Evolutionary conservation across 2,888 invertebrate genomes (phyloP).

Genomic region (Diabrotica balteata): DNA sequence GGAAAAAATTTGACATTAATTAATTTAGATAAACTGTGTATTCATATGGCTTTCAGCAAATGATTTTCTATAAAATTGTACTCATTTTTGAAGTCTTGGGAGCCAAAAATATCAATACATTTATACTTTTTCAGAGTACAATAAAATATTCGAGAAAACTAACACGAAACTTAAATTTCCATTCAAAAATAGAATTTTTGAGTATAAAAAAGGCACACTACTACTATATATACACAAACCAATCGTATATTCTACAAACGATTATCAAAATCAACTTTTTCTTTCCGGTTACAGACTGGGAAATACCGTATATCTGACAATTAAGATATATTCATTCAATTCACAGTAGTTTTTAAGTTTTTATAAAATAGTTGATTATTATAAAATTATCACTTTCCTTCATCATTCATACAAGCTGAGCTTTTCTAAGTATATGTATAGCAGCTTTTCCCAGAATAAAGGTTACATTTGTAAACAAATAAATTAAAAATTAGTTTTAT

Average conservation of each 20-base stretch:
- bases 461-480: not conserved
- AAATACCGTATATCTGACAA: slow-evolving; percentile 52
- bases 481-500: too few species aligned
- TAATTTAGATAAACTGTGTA: too few species aligned
- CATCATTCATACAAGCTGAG: slow-evolving; percentile 59
- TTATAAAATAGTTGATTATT: slow-evolving; percentile 60
- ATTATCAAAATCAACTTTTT: slow-evolving; percentile 11
- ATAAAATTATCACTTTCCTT: slow-evolving; percentile 61
- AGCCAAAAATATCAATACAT: too few species aligned
- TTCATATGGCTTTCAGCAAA: too few species aligned
- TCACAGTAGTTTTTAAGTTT: slow-evolving; percentile 51
- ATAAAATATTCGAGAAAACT: too few species aligned
- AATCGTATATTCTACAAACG: slow-evolving; percentile 9
- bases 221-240: slow-evolving; percentile 6
- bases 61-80: too few species aligned
- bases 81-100: too few species aligned
- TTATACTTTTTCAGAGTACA: too few species aligned
- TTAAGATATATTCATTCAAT: slow-evolving; percentile 52
- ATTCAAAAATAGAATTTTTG: slow-evolving; percentile 1
- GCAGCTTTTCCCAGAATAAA: slow-evolving; percentile 5
- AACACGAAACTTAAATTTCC: too few species aligned
- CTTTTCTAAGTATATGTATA: slow-evolving; percentile 50
- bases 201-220: slow-evolving; percentile 18
- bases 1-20: too few species aligned
- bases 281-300: slow-evolving; percentile 13